Evolutionary conservation across 1,140 invertebrate genomes (phyloP).

Genomic region (Pogonus chalceus): DNA sequence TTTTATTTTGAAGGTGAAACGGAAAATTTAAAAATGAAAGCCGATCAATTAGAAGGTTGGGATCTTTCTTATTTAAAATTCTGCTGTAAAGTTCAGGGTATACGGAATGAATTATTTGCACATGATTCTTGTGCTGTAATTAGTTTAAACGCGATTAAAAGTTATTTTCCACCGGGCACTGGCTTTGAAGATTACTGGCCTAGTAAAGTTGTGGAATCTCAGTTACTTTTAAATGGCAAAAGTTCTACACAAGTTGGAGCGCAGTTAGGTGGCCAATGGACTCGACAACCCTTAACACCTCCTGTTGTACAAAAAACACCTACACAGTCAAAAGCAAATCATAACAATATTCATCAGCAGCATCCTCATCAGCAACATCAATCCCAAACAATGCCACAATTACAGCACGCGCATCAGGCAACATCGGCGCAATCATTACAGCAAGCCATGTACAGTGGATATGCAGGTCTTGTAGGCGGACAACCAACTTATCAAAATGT

Average conservation of each 20-base stretch:
- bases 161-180: slow-evolving; percentile 79
- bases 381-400: slow-evolving; percentile 6
- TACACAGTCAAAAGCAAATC: slow-evolving; percentile 35
- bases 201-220: slow-evolving; percentile 68
- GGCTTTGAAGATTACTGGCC: slow-evolving; percentile 88
- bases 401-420: slow-evolving; percentile 6
- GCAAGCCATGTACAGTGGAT: slow-evolving; percentile 36
- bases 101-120: slow-evolving; percentile 80
- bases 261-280: slow-evolving; percentile 57
- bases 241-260: slow-evolving; percentile 45
- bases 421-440: slow-evolving; percentile 28
- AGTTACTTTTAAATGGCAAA: slow-evolving; percentile 47
- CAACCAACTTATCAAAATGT: slow-evolving; percentile 37
- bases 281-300: slow-evolving; percentile 43
- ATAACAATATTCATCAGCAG: slow-evolving; percentile 12
- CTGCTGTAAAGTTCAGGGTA: slow-evolving; percentile 88
- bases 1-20: slow-evolving; percentile 91
- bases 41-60: slow-evolving; percentile 78
- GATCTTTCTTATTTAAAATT: slow-evolving; percentile 87
- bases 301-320: slow-evolving; percentile 38
- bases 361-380: slow-evolving; percentile 20
- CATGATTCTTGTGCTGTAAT: slow-evolving; percentile 82
- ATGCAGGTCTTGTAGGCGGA: slow-evolving; percentile 39
- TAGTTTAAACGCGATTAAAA: slow-evolving; percentile 79
- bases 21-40: slow-evolving; percentile 76